Evolutionary conservation across 2,113 vertebrate species (phyloP), one percentile per base, ranked within the genome.

Genomic region (Hemichromis elongatus): DNA sequence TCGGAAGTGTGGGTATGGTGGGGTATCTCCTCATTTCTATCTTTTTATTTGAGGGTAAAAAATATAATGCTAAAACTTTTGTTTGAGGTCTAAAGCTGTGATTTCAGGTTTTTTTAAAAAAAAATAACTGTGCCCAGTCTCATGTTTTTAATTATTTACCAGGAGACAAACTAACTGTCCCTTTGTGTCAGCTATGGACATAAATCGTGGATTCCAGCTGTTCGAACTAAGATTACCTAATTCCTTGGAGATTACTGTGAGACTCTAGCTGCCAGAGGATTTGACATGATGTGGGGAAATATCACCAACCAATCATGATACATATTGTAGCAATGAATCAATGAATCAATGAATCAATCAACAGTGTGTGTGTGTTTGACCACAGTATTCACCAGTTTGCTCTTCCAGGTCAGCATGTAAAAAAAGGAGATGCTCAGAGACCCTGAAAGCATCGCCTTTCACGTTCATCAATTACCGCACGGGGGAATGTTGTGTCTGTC

Each of bases 391-490:
- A 28, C 26, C 26, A 2, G 10, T 73, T 73, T 73, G 16, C 42
- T 50, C 81, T 87, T 56, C 53, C 4, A 33, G 86, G 83, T 90
- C 61, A 33, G 47, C 35, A 79, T 77, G 79, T 77, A 82, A 53
- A 82, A 82, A 81, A 63, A 68, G 30, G 45, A 89, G 86, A 82
- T 11, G 63, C 52, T 79, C 91, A 73, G 57, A 86, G 78, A 90
- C 91, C 90, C 90, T 94, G 91, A 93, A 93, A 86, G 88, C 86
- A 87, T 81, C 26, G 30, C 92, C 84, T 86, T 88, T 70, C 88
- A 88, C 91, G 89, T 93, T 93, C 91, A 94, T 94, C 94, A 94
- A 90, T 94, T 94, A 91, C 86, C 24, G 26, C 70, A 84, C 77
- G 73, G 57, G 37, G 91, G 87, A 93, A 90, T 85, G 89, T 87